phyloP scores from a whole-genome alignment of 2,797 vertebrate genomes.

The Anguilla obscura region DNA sequence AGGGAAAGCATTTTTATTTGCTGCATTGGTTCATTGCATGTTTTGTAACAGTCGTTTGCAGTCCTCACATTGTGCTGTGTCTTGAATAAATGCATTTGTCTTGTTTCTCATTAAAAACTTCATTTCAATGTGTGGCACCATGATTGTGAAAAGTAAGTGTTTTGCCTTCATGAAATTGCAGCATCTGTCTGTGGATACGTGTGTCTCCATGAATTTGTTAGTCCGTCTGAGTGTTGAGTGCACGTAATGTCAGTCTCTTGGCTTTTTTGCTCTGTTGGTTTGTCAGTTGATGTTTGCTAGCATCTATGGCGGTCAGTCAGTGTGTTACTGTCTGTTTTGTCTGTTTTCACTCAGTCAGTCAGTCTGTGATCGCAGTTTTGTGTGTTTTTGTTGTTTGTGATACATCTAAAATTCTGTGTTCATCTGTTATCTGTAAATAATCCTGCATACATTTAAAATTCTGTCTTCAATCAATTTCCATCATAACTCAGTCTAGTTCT shows the following conservation, averaged over 20 bases:
- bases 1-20: background rate
- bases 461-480: background rate
- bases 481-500: background rate
- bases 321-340: background rate
- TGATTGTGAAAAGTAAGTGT: background rate
- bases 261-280: background rate
- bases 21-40: background rate
- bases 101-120: conserved; percentile 2
- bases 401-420: background rate
- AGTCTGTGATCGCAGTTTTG: background rate
- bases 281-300: background rate
- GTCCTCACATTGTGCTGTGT: background rate
- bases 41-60: background rate
- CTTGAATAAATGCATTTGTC: background rate
- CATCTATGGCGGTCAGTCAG: background rate
- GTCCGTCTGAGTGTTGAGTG: background rate
- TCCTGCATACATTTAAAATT: background rate
- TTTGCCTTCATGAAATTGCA: background rate
- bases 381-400: background rate
- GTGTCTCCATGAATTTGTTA: background rate
- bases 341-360: background rate
- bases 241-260: background rate
- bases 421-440: background rate
- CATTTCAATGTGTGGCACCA: background rate
- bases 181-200: background rate